Base-by-base conservation (phyloP, 2,888 invertebrate genomes). In the Ptilodon capucinus region DNA sequence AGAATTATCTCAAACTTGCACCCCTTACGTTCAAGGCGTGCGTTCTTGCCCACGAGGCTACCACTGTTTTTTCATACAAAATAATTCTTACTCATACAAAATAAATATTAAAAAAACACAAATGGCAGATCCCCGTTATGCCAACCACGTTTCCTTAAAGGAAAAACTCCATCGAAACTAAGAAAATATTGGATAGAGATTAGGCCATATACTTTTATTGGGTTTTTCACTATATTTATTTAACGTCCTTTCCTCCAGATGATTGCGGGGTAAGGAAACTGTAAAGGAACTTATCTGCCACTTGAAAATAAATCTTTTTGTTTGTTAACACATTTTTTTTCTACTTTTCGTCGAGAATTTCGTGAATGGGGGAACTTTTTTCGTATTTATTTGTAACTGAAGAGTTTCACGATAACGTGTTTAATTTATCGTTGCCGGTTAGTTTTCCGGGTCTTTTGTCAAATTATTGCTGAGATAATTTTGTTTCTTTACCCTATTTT, bases 141-240 rank as follows among this genome's bases (percentile, higher is more conserved):
- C 61, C 53, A 39, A 25, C 54, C 32, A 39, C 40, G 23, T 43
- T 56, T 60, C 64, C 64, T 71, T 72, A 76, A 80, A 84, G 86
- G 86, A 86, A 90, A 88, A 80, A 74, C 79, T 77, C 74, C 80
- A 80, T 82, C 81, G 86, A 78, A 86, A 83, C 77, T 86, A 86
- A 88, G 86, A 88, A 89, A 90, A 90, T 90, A 89, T 89, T 87
- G 86, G 84, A 79, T 84, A 87, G 87, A 88, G 89, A 90, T 90
- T 89, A 90, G 88, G 86, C 86, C 81, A 88, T 90, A 86, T 81
- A 89, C 81, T 88, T 90, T 88, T 90, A 88, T 89, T 88, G 88
- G 79, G 82, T 85, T 84, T 77, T 81, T 80, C 84, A 83, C 86
- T 84, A 81, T 89, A 89, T 89, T 89, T 88, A 88, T 86, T 83